Percentiles rank a stretch among this genome's conserved stretches.
phyloP scores from a whole-genome alignment of 2,888 invertebrate species.

The Vesta saturnalis region DNA sequence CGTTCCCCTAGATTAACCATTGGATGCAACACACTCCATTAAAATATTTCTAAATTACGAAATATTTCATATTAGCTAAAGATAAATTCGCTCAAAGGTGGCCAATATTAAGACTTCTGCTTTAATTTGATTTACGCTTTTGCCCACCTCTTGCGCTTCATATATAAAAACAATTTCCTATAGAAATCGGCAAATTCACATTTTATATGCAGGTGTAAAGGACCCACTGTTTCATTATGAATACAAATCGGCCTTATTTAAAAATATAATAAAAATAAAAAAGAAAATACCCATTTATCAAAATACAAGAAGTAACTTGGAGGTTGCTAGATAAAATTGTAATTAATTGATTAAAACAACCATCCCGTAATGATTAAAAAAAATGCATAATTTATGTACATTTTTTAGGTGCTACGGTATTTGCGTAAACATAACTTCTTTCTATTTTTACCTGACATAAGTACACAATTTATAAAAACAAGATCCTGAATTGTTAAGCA shows the following conservation, averaged over 20 bases:
- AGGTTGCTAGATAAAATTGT: slow-evolving; percentile 27
- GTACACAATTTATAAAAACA: slow-evolving; percentile 2
- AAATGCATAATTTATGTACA: neutral
- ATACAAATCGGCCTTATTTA: slow-evolving; percentile 10
- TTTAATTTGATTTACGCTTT: neutral
- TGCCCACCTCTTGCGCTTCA: neutral
- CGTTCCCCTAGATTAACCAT: neutral
- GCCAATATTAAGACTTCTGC: neutral
- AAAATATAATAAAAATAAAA: neutral
- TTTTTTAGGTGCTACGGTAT: slow-evolving; percentile 18
- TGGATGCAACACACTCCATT: slow-evolving; percentile 8
- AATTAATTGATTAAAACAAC: slow-evolving; percentile 17
- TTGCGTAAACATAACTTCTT: neutral
- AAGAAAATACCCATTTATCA: slow-evolving; percentile 49
- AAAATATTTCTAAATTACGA: slow-evolving; percentile 13
- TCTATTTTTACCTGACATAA: neutral
- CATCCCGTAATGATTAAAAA: slow-evolving; percentile 24
- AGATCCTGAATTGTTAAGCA: slow-evolving; percentile 17
- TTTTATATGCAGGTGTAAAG: slow-evolving; percentile 34
- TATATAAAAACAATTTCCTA: slow-evolving; percentile 18
- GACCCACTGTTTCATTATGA: slow-evolving; percentile 24
- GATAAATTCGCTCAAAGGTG: neutral
- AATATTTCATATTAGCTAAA: too few relatives aligned
- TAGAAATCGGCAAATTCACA: slow-evolving; percentile 7
- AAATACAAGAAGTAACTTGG: slow-evolving; percentile 40